These are phyloP conservation scores for Epirrhoe tristata DNA, from an alignment of 2,888 invertebrate genomes.

Conservation along the genomic window DNA sequence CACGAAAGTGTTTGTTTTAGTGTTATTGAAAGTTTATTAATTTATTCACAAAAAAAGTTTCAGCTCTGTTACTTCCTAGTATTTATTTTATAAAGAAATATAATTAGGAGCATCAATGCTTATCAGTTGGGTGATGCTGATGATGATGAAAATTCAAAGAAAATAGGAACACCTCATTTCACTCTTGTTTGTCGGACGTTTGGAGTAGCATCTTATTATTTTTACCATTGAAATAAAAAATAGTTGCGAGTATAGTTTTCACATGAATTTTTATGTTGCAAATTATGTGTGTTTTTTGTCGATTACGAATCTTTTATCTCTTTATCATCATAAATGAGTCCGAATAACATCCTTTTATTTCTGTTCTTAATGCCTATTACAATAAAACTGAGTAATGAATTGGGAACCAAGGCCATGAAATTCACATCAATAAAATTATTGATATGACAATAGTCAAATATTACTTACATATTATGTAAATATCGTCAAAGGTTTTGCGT, in stretches of 20 bases:
- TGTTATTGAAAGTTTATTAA: too few species aligned
- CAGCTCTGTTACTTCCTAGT: too few species aligned
- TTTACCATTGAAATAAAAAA: slow-evolving; percentile 18
- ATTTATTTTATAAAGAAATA: too few species aligned
- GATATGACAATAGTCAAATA: background rate
- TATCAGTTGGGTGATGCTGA: background rate
- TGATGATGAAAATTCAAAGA: background rate
- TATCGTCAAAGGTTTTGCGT: too few species aligned
- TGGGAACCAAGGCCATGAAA: slow-evolving; percentile 4
- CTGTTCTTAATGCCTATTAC: background rate
- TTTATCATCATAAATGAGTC: slow-evolving; percentile 32
- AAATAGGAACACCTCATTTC: background rate
- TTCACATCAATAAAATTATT: slow-evolving; percentile 3
- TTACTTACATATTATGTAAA: background rate
- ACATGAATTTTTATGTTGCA: slow-evolving; percentile 36
- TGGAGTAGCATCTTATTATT: background rate
- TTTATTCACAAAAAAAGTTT: too few species aligned
- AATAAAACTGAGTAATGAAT: slow-evolving; percentile 19
- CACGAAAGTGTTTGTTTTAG: too few species aligned
- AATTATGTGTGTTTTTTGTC: slow-evolving; percentile 35
- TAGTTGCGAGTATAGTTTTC: slow-evolving; percentile 16
- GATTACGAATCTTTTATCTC: slow-evolving; percentile 36
- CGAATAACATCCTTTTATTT: slow-evolving; percentile 23
- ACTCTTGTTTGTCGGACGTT: background rate
- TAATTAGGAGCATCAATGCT: too few species aligned